Conservation (phyloP, 2,113 vertebrate genomes). For the Phainopepla nitens region DNA sequence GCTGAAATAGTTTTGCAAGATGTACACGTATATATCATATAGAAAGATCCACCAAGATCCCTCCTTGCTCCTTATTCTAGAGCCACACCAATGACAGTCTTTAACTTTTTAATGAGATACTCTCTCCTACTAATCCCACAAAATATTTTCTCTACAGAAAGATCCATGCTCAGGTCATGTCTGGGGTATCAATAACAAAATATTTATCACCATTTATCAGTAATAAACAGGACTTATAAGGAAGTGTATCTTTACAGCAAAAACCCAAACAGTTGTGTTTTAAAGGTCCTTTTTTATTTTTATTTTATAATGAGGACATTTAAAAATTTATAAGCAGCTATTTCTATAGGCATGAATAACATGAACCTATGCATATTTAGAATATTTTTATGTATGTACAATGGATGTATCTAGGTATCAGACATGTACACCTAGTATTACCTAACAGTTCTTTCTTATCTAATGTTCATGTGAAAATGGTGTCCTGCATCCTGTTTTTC, state of each 20-base stretch:
- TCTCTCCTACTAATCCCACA: not conserved
- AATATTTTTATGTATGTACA: not conserved
- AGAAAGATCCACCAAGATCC: not conserved
- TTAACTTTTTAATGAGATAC: not conserved
- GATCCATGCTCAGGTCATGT: not conserved
- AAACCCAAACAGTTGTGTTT: not conserved
- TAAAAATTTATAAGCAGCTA: not conserved
- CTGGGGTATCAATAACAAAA: not conserved
- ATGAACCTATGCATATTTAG: not conserved
- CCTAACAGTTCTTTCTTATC: not conserved
- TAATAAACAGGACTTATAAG: not conserved
- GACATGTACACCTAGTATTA: not conserved
- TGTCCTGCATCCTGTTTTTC: not conserved
- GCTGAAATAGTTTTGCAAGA: not conserved
- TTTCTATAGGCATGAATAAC: not conserved
- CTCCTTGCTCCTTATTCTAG: not conserved
- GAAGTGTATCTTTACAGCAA: not conserved
- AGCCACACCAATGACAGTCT: not conserved
- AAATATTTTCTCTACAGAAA: not conserved
- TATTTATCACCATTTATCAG: not conserved
- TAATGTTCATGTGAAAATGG: not conserved
- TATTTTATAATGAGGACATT: not conserved
- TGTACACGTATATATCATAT: accelerated
- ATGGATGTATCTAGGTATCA: not conserved
- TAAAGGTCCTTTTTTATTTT: not conserved